Conservation (phyloP, 2,113 vertebrate species). For the Peromyscus leucopus region DNA sequence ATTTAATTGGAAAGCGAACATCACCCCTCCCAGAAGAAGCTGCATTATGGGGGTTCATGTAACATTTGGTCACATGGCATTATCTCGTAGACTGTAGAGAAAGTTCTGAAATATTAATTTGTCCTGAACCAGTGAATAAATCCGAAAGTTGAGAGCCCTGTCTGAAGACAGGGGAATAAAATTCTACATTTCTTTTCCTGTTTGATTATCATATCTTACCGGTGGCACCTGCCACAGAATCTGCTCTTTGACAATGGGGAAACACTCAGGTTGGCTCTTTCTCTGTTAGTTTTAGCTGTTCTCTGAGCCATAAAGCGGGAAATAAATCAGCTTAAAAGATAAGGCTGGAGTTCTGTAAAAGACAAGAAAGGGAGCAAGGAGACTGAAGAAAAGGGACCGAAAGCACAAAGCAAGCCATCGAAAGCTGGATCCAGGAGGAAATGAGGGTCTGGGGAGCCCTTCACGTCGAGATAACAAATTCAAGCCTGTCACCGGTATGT, state of each 20-base stretch:
- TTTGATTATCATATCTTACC: constrained; percentile 71
- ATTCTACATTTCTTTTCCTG: constrained; percentile 53
- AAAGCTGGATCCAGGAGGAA: constrained; percentile 43
- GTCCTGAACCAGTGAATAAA: constrained; percentile 17
- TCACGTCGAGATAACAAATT: constrained; percentile 57
- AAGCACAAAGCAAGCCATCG: constrained; percentile 59
- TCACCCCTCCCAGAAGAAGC: constrained; percentile 32
- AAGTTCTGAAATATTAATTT: constrained; percentile 68
- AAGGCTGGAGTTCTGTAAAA: constrained; percentile 63
- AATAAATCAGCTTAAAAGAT: constrained; percentile 78
- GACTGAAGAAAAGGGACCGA: constrained; percentile 48
- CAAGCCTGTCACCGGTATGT: constrained; percentile 44
- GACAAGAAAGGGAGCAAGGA: constrained; percentile 58
- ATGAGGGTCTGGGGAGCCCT: constrained; percentile 23
- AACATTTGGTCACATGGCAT: constrained; percentile 11
- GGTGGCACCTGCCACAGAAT: constrained; percentile 62
- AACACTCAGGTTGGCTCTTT: constrained; percentile 57
- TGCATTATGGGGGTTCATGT: not conserved
- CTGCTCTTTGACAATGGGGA: constrained; percentile 65
- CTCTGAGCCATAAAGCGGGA: constrained; percentile 64
- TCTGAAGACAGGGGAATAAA: constrained; percentile 52
- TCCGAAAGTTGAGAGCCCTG: constrained; percentile 37
- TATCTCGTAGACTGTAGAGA: not conserved
- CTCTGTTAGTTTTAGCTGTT: constrained; percentile 66
- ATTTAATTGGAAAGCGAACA: constrained; percentile 24